Percentiles rank a stretch among this genome's conserved stretches.
phyloP scores from a whole-genome alignment of 2,888 invertebrate genomes.

The Tipula confusa region DNA sequence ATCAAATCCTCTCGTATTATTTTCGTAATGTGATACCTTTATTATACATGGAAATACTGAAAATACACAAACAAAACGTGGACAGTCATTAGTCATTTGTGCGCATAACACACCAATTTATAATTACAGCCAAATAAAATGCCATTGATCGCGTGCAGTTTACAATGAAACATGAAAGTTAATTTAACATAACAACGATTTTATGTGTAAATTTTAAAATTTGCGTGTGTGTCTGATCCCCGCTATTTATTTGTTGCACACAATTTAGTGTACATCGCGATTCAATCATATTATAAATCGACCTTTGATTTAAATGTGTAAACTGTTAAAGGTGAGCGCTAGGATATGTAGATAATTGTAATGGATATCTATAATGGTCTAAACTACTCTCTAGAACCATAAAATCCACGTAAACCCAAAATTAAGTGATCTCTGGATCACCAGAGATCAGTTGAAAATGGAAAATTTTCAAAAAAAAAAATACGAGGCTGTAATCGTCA shows the following conservation, averaged over 20 bases:
- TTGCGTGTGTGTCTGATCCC: not conserved
- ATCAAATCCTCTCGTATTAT: not conserved
- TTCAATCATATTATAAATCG: not conserved
- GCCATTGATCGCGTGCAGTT: not conserved
- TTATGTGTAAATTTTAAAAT: not conserved
- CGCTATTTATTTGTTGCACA: not conserved
- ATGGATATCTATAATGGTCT: no score
- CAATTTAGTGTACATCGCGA: not conserved
- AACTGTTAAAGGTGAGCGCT: not conserved
- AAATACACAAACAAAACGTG: not conserved
- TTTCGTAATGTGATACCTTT: not conserved
- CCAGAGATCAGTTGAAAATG: no score
- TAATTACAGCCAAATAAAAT: not conserved
- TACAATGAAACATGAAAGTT: not conserved
- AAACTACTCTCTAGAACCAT: no score
- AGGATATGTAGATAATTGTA: no score
- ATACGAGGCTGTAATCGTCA: no score
- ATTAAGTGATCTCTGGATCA: no score
- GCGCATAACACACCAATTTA: not conserved
- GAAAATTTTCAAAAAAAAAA: no score
- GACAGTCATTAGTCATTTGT: not conserved
- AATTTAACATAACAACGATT: conserved; percentile 27
- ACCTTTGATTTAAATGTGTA: not conserved
- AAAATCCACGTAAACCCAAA: no score
- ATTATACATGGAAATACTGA: no score